Base-by-base conservation (phyloP, 2,113 vertebrate genomes). In the chimpanzee (Pan troglodytes) region DNA sequence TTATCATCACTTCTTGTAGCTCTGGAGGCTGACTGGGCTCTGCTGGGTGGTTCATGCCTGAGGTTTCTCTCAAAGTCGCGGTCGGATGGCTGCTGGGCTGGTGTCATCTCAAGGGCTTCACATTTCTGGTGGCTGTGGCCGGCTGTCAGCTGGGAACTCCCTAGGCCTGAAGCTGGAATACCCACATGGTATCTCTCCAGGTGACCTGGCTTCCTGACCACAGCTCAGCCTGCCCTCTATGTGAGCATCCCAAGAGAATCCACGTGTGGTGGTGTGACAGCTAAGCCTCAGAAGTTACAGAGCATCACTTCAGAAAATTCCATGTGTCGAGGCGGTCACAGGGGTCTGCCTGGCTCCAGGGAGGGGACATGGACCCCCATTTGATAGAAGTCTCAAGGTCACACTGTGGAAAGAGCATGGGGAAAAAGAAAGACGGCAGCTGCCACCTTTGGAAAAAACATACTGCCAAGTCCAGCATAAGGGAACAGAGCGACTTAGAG, bases 181-280 rank as follows among this genome's bases (percentile, higher is more conserved):
- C 20, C 84, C 2, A 3, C 11, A 16, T 27, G 52, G 35, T 16
- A 38, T 72, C 67, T 40, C 22, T 45, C 43, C 8, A 0, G 40
- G 82, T 25, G n/a, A 64, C 35, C 27, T 35, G 83, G n/a, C 23
- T 57, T 79, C 48, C 12, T 23, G 40, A 16, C 5, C 8, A 14
- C 2, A 7, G 5, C 25, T n/a, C 59, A 59, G n/a, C n/a, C 20
- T 45, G 23, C 68, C 45, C 45, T 55, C 52, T 43, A 18, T 30
- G 57, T 3, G 4, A 5, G 6, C 2, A 1, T 59, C 80, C 67
- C 16, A 1, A 13, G n/a, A 59, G 32, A 67, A 3, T 8, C 35
- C n/a, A 10, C 0, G 1, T 1, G 10, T 0, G 23, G 38, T 8
- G 0, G 9, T 20, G 17, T 45, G 2, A 22, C 0, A 18, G 32